Base-by-base conservation (phyloP, 2,888 invertebrate species). In the Eristalis pertinax region DNA sequence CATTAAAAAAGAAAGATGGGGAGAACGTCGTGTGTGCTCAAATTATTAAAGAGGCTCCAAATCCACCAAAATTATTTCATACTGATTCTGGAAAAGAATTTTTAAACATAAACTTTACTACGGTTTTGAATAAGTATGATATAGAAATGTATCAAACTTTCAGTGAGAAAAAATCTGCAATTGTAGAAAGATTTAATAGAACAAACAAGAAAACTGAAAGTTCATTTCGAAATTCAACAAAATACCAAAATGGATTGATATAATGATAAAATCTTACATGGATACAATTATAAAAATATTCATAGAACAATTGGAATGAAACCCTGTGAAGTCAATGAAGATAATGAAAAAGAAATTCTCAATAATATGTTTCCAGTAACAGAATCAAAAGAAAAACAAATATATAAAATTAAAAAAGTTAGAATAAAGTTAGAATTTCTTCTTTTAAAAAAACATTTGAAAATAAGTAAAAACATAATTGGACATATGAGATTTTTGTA, bases 81-180 rank as follows among this genome's bases (percentile, higher is more conserved):
- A 82, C 82, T 43, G 82, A 82, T 70, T 86, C 89, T 63, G 89
- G 89, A 26, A 90, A 79, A 68, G 90, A 91, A 88, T 90, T 90
- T 83, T 90, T 83, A 78, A 90, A 90, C 84, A 69, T 5, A 60
- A 26, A 85, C 26, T 90, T 90, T 85, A 26, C 84, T 65, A 80
- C 74, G 50, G 73, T 90, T 56, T 89, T 90, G 87, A 76, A 89
- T 74, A 80, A 86, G 85, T 89, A 79, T 89, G 78, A 76, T 58
- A 88, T 80, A 62, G 75, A 88, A 77, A 76, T 77, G 29, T 82
- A 77, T 60, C 80, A 88, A 89, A 29, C 29, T 29, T 29, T 29
- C 4, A 2, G 29, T 29, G 2, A 29, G 29, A 2, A 29, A 29
- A 29, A 29, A 29, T 29, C 29, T 29, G 29, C 29, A 29, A 29